These are phyloP conservation scores for Salvator merianae DNA, from an alignment of 2,113 vertebrate genomes.

Conservation along the genomic window DNA sequence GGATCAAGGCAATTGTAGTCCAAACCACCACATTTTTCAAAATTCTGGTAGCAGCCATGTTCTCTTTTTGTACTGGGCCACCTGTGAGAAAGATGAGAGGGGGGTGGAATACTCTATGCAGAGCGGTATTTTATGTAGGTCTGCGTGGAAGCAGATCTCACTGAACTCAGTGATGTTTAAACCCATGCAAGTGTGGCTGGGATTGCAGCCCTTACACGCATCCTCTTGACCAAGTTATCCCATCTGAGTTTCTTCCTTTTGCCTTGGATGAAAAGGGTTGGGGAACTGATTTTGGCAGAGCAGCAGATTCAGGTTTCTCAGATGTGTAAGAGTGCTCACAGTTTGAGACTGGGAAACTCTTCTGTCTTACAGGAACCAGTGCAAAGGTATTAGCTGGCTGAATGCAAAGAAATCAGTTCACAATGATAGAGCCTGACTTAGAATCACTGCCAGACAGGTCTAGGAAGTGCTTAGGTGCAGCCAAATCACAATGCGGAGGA, in stretches of 20 bases:
- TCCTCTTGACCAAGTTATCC: not conserved
- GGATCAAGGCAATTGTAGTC: too few relatives aligned
- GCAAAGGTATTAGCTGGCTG: not conserved
- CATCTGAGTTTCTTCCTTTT: not conserved
- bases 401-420: not conserved
- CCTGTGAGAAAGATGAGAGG: not conserved
- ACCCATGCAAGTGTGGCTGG: not conserved
- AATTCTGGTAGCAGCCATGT: not conserved
- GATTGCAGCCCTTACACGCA: not conserved
- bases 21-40: too few relatives aligned
- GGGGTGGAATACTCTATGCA: not conserved
- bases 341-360: not conserved
- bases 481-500: not conserved
- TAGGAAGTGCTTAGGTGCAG: not conserved
- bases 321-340: not conserved
- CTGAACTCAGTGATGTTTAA: not conserved
- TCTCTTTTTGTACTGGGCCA: not conserved
- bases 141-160: not conserved
- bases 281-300: not conserved
- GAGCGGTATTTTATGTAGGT: not conserved
- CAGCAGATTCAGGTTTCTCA: not conserved
- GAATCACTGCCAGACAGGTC: not conserved
- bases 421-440: not conserved
- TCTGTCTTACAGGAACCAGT: not conserved
- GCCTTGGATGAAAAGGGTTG: not conserved